Evolutionary conservation across 1,140 invertebrate genomes (phyloP).

Genomic region (Drosophila tristis): DNA sequence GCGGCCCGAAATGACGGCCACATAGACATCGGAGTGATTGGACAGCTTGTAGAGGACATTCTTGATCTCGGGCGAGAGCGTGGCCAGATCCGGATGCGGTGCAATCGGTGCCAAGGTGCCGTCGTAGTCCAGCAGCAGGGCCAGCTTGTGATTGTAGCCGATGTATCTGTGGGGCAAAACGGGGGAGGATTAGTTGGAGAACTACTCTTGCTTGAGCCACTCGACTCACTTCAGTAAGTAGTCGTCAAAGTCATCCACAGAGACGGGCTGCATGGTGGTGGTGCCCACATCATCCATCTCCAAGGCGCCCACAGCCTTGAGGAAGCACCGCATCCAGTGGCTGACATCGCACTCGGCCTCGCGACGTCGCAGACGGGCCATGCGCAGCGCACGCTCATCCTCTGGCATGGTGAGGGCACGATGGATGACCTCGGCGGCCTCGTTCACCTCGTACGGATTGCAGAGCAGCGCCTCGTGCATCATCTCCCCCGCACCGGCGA

Average conservation of each 20-base stretch:
- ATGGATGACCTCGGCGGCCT: slow-evolving; percentile 93
- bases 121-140: slow-evolving; percentile 94
- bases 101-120: slow-evolving; percentile 95
- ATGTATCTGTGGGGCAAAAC: slow-evolving; percentile 89
- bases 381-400: slow-evolving; percentile 93
- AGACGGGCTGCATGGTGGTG: slow-evolving; percentile 93
- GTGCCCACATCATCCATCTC: slow-evolving; percentile 93
- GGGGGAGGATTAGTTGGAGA: background rate
- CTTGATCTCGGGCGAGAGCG: slow-evolving; percentile 93
- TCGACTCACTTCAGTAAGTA: slow-evolving; percentile 90
- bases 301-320: slow-evolving; percentile 93
- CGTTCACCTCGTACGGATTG: slow-evolving; percentile 95
- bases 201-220: no score
- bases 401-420: slow-evolving; percentile 95
- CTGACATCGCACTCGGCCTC: slow-evolving; percentile 94
- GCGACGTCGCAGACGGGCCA: slow-evolving; percentile 92
- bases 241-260: slow-evolving; percentile 94
- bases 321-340: slow-evolving; percentile 94
- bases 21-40: slow-evolving; percentile 95
- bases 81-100: slow-evolving; percentile 94
- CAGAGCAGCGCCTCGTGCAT: slow-evolving; percentile 96
- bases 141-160: slow-evolving; percentile 93
- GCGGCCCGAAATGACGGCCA: slow-evolving; percentile 94
- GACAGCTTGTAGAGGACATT: slow-evolving; percentile 92
- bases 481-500: slow-evolving; percentile 95